Evolutionary conservation across 1,140 invertebrate species (phyloP), one percentile per base, ranked within the genome.

Genomic region (Drosophila pectinifera): DNA sequence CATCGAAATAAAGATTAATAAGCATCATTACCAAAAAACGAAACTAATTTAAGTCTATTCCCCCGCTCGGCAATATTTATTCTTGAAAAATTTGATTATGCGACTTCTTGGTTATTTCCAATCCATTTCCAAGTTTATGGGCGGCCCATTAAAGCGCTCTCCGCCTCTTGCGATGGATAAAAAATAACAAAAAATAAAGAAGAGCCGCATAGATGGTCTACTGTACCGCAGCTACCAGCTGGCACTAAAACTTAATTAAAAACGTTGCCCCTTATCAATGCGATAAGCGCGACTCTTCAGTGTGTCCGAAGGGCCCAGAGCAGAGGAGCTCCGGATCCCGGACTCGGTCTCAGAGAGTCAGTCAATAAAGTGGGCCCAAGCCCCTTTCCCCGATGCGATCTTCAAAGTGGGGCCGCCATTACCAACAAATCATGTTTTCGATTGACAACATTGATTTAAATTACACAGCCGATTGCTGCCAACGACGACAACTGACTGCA

Each of bases 361-460:
- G 68, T 41, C 55, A 73, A 65, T 68, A 79, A 73, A 67, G 64
- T 64, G 67, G 51, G 28, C 49, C 39, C 20, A 45, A 34, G 14
- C 45, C 48, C 28, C 8, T 51, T 54, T 14, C 59, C 51, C 48
- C 48, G 22, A 53, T 36, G 28, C 45, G 73, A 73, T 54, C 78
- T 91, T 91, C 89, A 91, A 91, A 91, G 89, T 76, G 62, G 63
- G 55, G 73, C 89, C 85, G 85, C 85, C 84, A 89, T 89, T 89
- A 90, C 82, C 83, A 91, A 91, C 88, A 91, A 91, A 91, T 91
- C 88, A 91, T 91, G 88, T 91, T 91, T 89, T 91, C 86, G 88
- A 91, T 91, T 91, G 89, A 91, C 89, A 91, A 91, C 78, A 85
- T 85, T 91, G 89, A 91, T 91, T 91, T 91, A 82, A 91, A 85